phyloP scores from a whole-genome alignment of 2,888 invertebrate genomes.

The Lamellibrachia columna region DNA sequence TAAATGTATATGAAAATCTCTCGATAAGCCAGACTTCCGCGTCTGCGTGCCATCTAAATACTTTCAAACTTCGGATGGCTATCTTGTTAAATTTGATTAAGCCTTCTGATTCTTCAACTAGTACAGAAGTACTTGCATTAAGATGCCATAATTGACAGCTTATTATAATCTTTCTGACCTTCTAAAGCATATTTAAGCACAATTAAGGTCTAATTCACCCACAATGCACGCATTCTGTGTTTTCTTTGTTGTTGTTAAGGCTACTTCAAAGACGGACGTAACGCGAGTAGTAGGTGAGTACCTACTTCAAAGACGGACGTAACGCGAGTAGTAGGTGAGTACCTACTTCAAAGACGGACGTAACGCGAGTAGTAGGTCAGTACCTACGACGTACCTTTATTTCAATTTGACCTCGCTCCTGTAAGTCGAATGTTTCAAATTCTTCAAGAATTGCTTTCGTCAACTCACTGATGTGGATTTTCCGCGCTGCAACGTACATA shows the following conservation, averaged over 20 bases:
- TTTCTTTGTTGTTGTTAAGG: not conserved
- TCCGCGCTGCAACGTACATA: slow-evolving; percentile 25
- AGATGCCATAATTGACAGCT: not conserved
- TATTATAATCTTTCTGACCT: not conserved
- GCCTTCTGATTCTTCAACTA: not conserved
- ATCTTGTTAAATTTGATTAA: not conserved
- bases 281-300: not conserved
- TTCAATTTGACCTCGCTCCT: slow-evolving; percentile 32
- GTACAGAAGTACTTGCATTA: not conserved
- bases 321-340: not conserved
- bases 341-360: not conserved
- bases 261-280: not conserved
- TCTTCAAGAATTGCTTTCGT: slow-evolving; percentile 27
- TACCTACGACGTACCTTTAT: slow-evolving; percentile 31
- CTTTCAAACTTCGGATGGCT: not conserved
- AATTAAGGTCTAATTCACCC: not conserved
- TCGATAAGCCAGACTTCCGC: too few relatives aligned
- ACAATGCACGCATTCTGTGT: not conserved
- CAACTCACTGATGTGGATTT: slow-evolving; percentile 32
- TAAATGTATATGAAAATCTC: not conserved
- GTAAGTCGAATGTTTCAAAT: slow-evolving; percentile 29
- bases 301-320: not conserved
- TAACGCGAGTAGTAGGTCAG: not conserved
- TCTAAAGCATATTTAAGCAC: not conserved
- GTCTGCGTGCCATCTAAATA: not conserved